Evolutionary conservation across 2,797 vertebrate species (phyloP).

Genomic region (Accipiter minullus): DNA sequence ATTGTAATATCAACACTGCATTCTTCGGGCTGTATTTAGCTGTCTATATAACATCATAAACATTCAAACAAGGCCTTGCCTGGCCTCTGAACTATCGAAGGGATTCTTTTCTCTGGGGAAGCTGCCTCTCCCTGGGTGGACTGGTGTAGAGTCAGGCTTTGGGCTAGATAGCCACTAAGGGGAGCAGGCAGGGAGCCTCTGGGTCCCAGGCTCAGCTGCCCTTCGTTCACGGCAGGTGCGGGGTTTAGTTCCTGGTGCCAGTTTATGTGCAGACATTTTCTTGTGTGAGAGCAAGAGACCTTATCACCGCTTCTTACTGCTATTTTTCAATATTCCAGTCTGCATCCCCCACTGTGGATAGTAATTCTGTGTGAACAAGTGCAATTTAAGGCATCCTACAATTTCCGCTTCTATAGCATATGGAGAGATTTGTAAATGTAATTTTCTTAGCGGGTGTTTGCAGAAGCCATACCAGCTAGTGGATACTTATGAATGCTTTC

Average conservation of each 20-base stretch:
- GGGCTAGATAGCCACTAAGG: not conserved
- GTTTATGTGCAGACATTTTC: not conserved
- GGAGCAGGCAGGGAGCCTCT: not conserved
- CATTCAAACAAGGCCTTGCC: not conserved
- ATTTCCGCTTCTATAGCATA: not conserved
- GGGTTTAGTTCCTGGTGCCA: not conserved
- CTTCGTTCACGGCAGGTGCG: not conserved
- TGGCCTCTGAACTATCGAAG: not conserved
- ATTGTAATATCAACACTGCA: not conserved
- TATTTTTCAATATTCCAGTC: not conserved
- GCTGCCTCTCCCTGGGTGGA: not conserved
- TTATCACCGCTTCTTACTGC: not conserved
- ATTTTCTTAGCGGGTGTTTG: not conserved
- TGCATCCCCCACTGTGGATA: not conserved
- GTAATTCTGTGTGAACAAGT: not conserved
- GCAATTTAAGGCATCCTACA: not conserved
- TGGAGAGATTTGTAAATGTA: not conserved
- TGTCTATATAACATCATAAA: not conserved
- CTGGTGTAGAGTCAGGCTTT: not conserved
- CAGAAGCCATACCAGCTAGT: not conserved
- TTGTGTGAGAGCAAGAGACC: not conserved
- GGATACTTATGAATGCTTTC: not conserved
- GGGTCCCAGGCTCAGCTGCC: fast-evolving
- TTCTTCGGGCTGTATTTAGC: not conserved
- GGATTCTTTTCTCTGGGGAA: not conserved